Percentiles rank a stretch among this genome's conserved stretches.
Conservation (phyloP, 2,888 invertebrate genomes). For the Drosophila helvetica region DNA sequence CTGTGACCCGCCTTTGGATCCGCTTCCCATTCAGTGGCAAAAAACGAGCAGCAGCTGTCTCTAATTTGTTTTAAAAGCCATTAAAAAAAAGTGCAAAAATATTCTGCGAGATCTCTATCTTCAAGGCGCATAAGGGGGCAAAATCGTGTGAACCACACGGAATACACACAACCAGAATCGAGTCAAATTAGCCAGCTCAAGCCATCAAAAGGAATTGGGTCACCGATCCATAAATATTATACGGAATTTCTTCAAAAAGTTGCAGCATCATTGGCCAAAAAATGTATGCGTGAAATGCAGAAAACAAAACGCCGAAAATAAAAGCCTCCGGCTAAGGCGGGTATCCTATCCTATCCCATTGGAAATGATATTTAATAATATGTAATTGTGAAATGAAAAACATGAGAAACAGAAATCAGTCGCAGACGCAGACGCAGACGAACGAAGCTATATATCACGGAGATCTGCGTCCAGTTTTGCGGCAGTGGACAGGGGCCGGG, state of each 20-base stretch:
- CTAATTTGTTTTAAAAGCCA: constrained; percentile 65
- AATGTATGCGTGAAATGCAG: constrained; percentile 65
- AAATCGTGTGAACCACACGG: constrained; percentile 55
- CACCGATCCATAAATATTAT: constrained; percentile 40
- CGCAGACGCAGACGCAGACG: constrained; percentile 2
- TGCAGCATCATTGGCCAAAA: constrained; percentile 66
- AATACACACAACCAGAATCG: constrained; percentile 19
- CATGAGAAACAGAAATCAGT: constrained; percentile 47
- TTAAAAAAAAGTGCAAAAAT: constrained; percentile 56
- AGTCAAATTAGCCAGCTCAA: constrained; percentile 42
- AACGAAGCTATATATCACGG: constrained; percentile 25
- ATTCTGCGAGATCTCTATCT: constrained; percentile 1
- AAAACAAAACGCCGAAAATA: constrained; percentile 56
- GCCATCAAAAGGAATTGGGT: constrained; percentile 52
- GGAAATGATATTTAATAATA: constrained; percentile 68
- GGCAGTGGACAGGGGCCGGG: too few relatives aligned
- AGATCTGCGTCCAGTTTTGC: background rate
- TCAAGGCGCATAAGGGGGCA: background rate
- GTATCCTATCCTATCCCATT: constrained; percentile 46
- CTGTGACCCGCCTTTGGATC: constrained; percentile 47
- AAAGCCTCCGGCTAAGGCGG: constrained; percentile 39
- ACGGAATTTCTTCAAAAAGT: constrained; percentile 43
- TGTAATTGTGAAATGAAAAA: constrained; percentile 66
- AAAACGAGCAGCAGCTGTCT: constrained; percentile 58
- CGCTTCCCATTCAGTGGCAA: constrained; percentile 47